phyloP scores from a whole-genome alignment of 2,888 invertebrate species.

The Caenorhabditis becei region DNA sequence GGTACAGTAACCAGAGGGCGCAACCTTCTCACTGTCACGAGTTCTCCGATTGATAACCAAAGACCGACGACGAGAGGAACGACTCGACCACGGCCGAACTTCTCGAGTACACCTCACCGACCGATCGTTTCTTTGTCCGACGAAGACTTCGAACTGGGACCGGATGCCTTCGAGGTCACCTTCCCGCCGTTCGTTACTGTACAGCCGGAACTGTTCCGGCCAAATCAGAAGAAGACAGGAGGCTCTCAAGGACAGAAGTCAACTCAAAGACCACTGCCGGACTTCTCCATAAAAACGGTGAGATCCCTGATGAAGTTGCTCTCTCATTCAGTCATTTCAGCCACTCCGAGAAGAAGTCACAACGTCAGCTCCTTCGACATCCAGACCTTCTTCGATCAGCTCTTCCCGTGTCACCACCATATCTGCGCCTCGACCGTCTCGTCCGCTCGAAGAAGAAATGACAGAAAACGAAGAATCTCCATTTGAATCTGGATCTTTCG shows the following conservation, averaged over 20 bases:
- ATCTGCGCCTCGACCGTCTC: slow-evolving; percentile 17
- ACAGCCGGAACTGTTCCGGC: slow-evolving; percentile 72
- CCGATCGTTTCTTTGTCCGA: slow-evolving; percentile 77
- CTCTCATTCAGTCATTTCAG: slow-evolving; percentile 22
- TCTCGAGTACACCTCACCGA: slow-evolving; percentile 62
- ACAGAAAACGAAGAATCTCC: slow-evolving; percentile 54
- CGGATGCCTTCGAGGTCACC: slow-evolving; percentile 78
- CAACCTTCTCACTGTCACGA: slow-evolving; percentile 46
- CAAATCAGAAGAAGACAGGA: slow-evolving; percentile 15
- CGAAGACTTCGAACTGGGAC: slow-evolving; percentile 77
- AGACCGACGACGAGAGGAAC: slow-evolving; percentile 41
- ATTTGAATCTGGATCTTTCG: slow-evolving; percentile 51
- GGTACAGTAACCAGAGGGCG: slow-evolving; percentile 31
- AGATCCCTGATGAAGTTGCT: not conserved
- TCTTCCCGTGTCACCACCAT: slow-evolving; percentile 9
- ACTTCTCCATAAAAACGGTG: slow-evolving; percentile 63
- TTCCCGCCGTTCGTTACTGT: slow-evolving; percentile 80
- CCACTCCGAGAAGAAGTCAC: slow-evolving; percentile 45
- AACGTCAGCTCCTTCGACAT: slow-evolving; percentile 1
- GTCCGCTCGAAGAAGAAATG: slow-evolving; percentile 35
- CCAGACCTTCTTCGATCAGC: slow-evolving; percentile 5
- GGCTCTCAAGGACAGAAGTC: not conserved
- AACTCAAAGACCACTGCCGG: slow-evolving; percentile 60
- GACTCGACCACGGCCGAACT: slow-evolving; percentile 61
- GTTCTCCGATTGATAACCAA: slow-evolving; percentile 39